A percentile compares a stretch with the other conserved stretches of the same genome.
Conservation (phyloP, 2,113 vertebrate species). For the Rhinopomastus cyanomelas region DNA sequence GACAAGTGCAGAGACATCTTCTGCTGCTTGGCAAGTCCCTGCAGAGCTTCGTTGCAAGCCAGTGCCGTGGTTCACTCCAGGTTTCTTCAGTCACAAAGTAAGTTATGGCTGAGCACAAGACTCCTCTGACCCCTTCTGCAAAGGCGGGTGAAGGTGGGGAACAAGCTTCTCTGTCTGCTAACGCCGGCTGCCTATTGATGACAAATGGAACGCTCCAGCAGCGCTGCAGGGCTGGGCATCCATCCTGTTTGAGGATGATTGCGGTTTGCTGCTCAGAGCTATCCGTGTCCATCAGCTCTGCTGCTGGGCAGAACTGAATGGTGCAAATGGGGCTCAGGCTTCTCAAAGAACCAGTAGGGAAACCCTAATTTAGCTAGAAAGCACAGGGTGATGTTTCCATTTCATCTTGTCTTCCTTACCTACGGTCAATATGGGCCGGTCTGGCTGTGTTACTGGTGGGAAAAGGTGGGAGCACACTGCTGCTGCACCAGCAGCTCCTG, state of each 20-base stretch:
- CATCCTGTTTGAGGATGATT: neutral
- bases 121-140: neutral
- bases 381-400: neutral
- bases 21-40: neutral
- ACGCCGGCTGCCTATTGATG: neutral
- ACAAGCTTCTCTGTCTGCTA: neutral
- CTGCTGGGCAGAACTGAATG: neutral
- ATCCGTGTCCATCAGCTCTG: slow-evolving; percentile 34
- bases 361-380: slow-evolving; percentile 42
- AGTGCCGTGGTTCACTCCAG: neutral
- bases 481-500: neutral
- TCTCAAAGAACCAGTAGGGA: slow-evolving; percentile 5
- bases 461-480: neutral
- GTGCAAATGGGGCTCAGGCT: neutral
- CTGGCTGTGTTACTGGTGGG: neutral
- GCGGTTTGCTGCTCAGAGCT: neutral
- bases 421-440: neutral
- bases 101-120: neutral
- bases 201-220: neutral
- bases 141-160: neutral
- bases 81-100: neutral
- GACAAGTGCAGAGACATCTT: neutral
- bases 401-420: slow-evolving; percentile 36
- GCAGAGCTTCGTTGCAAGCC: neutral
- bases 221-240: neutral